phyloP scores from a whole-genome alignment of 2,797 vertebrate species.

The Botia almorhae region DNA sequence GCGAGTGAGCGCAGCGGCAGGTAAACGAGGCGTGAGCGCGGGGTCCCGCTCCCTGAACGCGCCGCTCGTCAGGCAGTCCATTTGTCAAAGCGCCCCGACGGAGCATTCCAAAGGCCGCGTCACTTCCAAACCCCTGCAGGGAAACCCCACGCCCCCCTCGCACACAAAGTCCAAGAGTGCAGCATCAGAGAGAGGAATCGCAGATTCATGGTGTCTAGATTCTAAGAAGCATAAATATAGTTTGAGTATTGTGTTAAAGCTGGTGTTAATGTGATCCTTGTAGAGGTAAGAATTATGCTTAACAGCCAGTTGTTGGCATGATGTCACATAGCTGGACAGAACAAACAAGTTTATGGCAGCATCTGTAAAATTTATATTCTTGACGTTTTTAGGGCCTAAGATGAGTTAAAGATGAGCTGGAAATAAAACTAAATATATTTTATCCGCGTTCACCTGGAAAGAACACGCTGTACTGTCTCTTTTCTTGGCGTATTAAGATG shows the following conservation, averaged over 20 bases:
- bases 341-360: conserved; percentile 9
- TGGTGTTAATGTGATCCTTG: neutral
- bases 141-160: conserved; percentile 58
- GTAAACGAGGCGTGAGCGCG: conserved; percentile 81
- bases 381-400: neutral
- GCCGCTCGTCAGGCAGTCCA: conserved; percentile 79
- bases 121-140: conserved; percentile 75
- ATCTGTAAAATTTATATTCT: neutral
- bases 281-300: conserved; percentile 1
- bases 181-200: neutral
- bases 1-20: conserved; percentile 77
- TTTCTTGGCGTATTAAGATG: neutral
- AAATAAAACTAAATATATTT: neutral
- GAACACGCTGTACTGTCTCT: conserved; percentile 2
- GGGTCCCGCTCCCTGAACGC: conserved; percentile 71
- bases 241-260: neutral
- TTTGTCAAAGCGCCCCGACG: conserved; percentile 78
- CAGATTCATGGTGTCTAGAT: neutral
- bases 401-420: neutral
- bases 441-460: conserved; percentile 1
- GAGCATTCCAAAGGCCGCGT: conserved; percentile 73
- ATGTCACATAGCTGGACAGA: neutral
- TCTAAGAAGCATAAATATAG: neutral
- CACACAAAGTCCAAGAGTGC: neutral
- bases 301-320: neutral